Percentiles rank a stretch among this genome's conserved stretches.
Evolutionary conservation across 2,113 vertebrate species (phyloP).

Genomic region (Phodopus roborovskii): DNA sequence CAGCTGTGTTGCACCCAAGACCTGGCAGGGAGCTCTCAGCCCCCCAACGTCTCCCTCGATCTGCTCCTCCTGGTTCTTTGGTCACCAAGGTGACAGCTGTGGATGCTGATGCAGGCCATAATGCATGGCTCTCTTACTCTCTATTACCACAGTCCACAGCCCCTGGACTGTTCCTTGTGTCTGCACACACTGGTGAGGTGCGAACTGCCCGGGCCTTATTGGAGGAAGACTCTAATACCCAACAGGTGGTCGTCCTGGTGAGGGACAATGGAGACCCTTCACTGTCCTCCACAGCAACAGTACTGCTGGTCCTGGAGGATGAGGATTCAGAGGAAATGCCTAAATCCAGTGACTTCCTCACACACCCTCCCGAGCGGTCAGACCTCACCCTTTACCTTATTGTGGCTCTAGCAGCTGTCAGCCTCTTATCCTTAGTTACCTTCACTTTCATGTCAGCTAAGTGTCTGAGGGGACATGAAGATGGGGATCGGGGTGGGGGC

Average conservation of each 20-base stretch:
- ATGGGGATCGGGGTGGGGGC: slow-evolving; percentile 71
- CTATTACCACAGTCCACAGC: slow-evolving; percentile 89
- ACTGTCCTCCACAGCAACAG: slow-evolving; percentile 90
- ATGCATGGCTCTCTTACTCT: slow-evolving; percentile 92
- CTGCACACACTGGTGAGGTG: slow-evolving; percentile 91
- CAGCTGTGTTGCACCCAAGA: slow-evolving; percentile 89
- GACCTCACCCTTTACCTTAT: slow-evolving; percentile 92
- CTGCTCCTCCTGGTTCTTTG: slow-evolving; percentile 89
- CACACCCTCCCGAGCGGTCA: slow-evolving; percentile 80
- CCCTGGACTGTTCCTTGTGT: slow-evolving; percentile 89
- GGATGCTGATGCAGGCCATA: slow-evolving; percentile 92
- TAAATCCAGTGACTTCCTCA: slow-evolving; percentile 84
- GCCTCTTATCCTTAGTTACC: slow-evolving; percentile 85
- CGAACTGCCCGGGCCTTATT: slow-evolving; percentile 88
- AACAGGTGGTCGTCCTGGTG: slow-evolving; percentile 90
- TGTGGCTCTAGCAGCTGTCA: slow-evolving; percentile 87
- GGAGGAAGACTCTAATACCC: slow-evolving; percentile 88
- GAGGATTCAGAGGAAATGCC: slow-evolving; percentile 83
- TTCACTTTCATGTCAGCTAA: slow-evolving; percentile 86
- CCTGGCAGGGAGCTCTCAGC: slow-evolving; percentile 79
- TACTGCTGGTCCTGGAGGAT: slow-evolving; percentile 91
- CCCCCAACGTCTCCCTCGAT: slow-evolving; percentile 88
- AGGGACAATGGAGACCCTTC: slow-evolving; percentile 91
- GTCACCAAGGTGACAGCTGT: slow-evolving; percentile 93
- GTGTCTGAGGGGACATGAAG: slow-evolving; percentile 83